Evolutionary conservation across 2,113 vertebrate species (phyloP), one percentile per base, ranked within the genome.

Genomic region (Mormoops blainvillei): DNA sequence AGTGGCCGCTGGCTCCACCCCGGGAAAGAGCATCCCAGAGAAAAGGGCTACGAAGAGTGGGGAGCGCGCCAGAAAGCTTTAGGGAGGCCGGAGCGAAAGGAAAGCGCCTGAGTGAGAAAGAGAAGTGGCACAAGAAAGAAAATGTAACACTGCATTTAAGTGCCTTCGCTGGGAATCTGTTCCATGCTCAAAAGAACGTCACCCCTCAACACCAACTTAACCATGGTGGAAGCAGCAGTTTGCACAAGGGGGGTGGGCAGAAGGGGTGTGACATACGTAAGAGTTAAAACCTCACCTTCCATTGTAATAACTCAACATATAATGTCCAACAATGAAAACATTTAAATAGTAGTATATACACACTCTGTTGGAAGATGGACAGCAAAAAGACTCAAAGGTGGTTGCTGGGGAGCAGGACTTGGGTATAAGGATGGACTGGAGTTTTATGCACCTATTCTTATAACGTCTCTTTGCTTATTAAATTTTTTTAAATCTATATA

Each of bases 221-320:
- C 28, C 6, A 4, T n/a, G n/a, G n/a, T n/a, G 12, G 38, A 24
- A 33, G 18, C 11, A 14, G 12, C 11, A 19, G 28, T 15, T 10
- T 11, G 36, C 20, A 10, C 26, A 14, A 5, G 58, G 5, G 43
- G 22, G 3, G 3, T 15, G 7, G 16, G 12, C 36, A 36, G 1
- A n/a, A 5, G 36, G 19, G 24, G 3, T 28, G 16, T 14, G 43
- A 76, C 48, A 68, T n/a, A 48, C 1, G 12, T 16, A 63, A 41
- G 45, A 38, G 16, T 18, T 48, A 48, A 33, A 89, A 24, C 4
- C 5, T 71, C 58, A 52, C 7, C 28, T 52, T 54, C 86, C 43
- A 78, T 4, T 58, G 78, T 1, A 38, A 3, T 31, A 86, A 22
- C 18, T 38, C 67, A 80, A 74, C 13, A 45, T 8, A 28, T 2